Evolutionary conservation across 1,140 invertebrate genomes (phyloP), one percentile per base, ranked within the genome.

Genomic region (Asobara japonica): DNA sequence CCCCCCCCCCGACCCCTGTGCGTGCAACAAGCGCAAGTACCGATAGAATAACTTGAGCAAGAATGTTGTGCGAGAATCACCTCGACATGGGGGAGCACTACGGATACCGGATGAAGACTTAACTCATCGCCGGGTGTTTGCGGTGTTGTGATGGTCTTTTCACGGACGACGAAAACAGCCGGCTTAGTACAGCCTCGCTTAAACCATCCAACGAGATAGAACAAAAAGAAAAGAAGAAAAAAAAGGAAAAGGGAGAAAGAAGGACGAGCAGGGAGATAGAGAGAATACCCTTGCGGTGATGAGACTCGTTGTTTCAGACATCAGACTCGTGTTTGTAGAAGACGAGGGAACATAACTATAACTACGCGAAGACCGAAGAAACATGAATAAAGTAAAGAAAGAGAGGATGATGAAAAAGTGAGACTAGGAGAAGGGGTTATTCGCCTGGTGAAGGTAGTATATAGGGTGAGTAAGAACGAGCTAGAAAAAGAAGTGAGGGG

Each of bases 391-490:
- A 51, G 41, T 69, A 69, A 56, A 56, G 66, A 67, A 45, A 20
- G 22, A 10, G 38, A 68, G 22, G 45, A 25, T 38, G 13, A 68
- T 38, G 27, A 30, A 64, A 64, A 36, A 64, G 27, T 36, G 11
- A 30, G 31, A 16, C 41, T 45, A 64, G 61, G 61, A 33, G 31
- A 67, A 65, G 38, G 62, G 16, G 29, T 22, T 61, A 51, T 33
- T 51, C 62, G 60, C 38, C 48, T 60, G 33, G 64, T 66, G 66
- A 51, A 56, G 36, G 61, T 7, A 10, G 38, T 45, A 36, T 60
- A 68, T 30, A 74, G 77, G 77, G 56, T 74, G 73, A 71, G 75
- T 33, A 65, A 69, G 71, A 72, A n/a, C n/a, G n/a, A n/a, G n/a
- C n/a, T n/a, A n/a, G n/a, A n/a, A n/a, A n/a, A n/a, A n/a, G n/a